Percentiles rank a stretch among this genome's conserved stretches.
Evolutionary conservation across 2,888 invertebrate genomes (phyloP).

Genomic region (Xestobium rufovillosum): DNA sequence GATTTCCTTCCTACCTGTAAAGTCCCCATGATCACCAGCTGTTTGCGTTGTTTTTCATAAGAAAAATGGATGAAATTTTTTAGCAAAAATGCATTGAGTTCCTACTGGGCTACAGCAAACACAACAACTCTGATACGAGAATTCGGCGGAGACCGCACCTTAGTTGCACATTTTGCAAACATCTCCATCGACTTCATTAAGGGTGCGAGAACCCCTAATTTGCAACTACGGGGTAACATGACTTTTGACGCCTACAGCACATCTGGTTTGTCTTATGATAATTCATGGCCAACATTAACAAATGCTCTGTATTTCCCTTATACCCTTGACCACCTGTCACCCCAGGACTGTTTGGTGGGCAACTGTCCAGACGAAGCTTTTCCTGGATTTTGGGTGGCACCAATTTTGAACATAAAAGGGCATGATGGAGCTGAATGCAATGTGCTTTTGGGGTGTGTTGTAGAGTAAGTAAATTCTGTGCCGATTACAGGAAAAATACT

Average conservation of each 20-base stretch:
- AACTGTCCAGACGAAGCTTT: slow-evolving; percentile 52
- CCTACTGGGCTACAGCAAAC: slow-evolving; percentile 36
- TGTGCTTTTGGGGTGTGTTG: slow-evolving; percentile 50
- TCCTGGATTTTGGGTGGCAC: slow-evolving; percentile 58
- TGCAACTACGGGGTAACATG: slow-evolving; percentile 50
- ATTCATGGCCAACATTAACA: slow-evolving; percentile 51
- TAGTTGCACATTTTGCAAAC: slow-evolving; percentile 36
- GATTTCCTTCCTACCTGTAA: too few relatives aligned
- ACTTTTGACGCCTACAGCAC: slow-evolving; percentile 51
- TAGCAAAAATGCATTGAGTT: slow-evolving; percentile 26
- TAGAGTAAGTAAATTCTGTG: slow-evolving; percentile 34
- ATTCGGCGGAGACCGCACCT: slow-evolving; percentile 36
- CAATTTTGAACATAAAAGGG: slow-evolving; percentile 54
- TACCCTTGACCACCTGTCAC: slow-evolving; percentile 53
- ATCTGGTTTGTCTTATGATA: slow-evolving; percentile 51
- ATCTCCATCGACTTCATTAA: slow-evolving; percentile 33
- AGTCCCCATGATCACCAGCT: too few relatives aligned
- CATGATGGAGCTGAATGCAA: slow-evolving; percentile 46
- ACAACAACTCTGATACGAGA: slow-evolving; percentile 32
- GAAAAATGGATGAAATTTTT: too few relatives aligned
- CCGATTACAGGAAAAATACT: too few relatives aligned
- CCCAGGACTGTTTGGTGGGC: slow-evolving; percentile 50
- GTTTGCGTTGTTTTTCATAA: too few relatives aligned
- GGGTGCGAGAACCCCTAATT: slow-evolving; percentile 48
- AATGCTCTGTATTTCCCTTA: slow-evolving; percentile 58